Conservation (phyloP, 2,797 vertebrate genomes). For the Myiotriccus ornatus region DNA sequence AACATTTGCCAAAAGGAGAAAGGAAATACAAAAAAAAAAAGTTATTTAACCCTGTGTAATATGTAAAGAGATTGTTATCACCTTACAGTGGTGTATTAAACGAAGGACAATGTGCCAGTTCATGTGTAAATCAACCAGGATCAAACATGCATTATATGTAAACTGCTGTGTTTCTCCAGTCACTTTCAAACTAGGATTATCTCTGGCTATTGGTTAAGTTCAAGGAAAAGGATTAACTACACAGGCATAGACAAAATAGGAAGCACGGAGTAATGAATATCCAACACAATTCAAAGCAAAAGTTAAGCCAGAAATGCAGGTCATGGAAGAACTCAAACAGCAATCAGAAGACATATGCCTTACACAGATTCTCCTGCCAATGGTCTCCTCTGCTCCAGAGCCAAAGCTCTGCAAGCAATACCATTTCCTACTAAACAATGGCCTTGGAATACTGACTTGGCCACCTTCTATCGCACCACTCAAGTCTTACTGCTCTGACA, state of each 20-base stretch:
- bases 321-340: conserved; percentile 46
- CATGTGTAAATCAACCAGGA: conserved; percentile 55
- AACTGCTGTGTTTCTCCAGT: conserved; percentile 51
- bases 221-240: conserved; percentile 69
- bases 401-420: not conserved
- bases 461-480: not conserved
- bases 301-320: conserved; percentile 59
- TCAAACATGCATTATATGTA: conserved; percentile 52
- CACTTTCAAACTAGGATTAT: conserved; percentile 57
- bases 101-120: conserved; percentile 25
- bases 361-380: not conserved
- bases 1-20: conserved; percentile 58
- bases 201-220: conserved; percentile 53
- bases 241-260: conserved; percentile 64
- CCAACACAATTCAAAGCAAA: conserved; percentile 44
- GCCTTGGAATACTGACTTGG: not conserved
- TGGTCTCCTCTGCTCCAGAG: conserved; percentile 12
- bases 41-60: conserved; percentile 60
- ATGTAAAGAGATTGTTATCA: conserved; percentile 61
- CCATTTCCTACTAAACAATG: not conserved
- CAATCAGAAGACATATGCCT: conserved; percentile 16
- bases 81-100: conserved; percentile 27
- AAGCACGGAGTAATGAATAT: conserved; percentile 56
- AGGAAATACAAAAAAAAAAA: conserved; percentile 17
- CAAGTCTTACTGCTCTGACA: not conserved